Percentiles rank a stretch among this genome's conserved stretches.
Evolutionary conservation across 2,888 invertebrate genomes (phyloP).

Genomic region (Sarcophaga variegata): DNA sequence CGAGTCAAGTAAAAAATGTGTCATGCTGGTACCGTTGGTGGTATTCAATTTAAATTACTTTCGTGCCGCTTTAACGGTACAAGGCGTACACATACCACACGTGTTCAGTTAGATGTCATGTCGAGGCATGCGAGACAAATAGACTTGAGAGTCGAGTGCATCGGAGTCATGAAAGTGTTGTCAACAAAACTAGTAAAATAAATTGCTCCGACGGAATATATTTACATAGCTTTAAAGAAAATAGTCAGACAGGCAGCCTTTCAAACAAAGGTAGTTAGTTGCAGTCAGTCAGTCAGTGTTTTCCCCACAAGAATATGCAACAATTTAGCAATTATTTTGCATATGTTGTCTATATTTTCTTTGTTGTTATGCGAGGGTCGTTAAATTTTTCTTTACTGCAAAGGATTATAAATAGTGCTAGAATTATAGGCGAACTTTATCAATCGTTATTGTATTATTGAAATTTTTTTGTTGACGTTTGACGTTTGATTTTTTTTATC

Average conservation of each 20-base stretch:
- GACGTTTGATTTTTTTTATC: too few species aligned
- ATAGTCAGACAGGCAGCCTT: slow-evolving; percentile 5
- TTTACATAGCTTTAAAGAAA: slow-evolving; percentile 37
- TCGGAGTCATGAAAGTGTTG: slow-evolving; percentile 20
- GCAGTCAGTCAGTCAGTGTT: slow-evolving; percentile 8
- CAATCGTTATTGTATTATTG: too few species aligned
- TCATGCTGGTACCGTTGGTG: slow-evolving; percentile 41
- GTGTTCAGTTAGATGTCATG: background rate
- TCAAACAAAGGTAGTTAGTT: background rate
- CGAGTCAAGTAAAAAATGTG: slow-evolving; percentile 47
- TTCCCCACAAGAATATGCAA: slow-evolving; percentile 25
- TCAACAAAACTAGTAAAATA: background rate
- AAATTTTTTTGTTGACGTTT: too few species aligned
- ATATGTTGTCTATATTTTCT: slow-evolving; percentile 16
- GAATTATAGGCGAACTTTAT: too few species aligned
- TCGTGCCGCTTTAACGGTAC: background rate
- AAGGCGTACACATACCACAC: slow-evolving; percentile 25
- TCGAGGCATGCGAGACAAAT: slow-evolving; percentile 41
- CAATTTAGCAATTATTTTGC: slow-evolving; percentile 43
- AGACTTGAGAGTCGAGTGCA: background rate
- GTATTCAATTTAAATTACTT: slow-evolving; percentile 59
- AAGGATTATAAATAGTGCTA: background rate
- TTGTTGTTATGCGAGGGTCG: background rate
- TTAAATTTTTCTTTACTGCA: background rate
- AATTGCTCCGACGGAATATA: slow-evolving; percentile 17